A percentile compares a stretch with the other conserved stretches of the same genome.
Evolutionary conservation across 2,113 vertebrate genomes (phyloP).

Genomic region (Rhea pennata): DNA sequence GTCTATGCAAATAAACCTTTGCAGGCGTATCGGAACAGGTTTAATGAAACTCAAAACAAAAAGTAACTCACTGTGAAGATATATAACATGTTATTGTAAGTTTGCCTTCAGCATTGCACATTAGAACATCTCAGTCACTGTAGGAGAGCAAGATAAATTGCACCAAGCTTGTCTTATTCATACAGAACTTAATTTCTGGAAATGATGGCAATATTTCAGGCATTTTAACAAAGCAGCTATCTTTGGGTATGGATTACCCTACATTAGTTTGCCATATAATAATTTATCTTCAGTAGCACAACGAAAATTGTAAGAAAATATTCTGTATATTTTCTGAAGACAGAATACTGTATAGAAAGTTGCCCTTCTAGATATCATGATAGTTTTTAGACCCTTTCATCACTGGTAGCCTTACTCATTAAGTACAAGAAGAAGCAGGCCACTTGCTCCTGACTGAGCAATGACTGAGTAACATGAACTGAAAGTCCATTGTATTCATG

Average conservation of each 20-base stretch:
- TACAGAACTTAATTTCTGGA: conserved; percentile 43
- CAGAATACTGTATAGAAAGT: background rate
- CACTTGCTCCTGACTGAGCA: background rate
- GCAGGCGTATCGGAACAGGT: background rate
- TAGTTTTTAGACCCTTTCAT: background rate
- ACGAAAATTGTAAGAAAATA: conserved; percentile 36
- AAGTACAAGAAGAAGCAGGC: background rate
- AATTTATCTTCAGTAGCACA: conserved; percentile 47
- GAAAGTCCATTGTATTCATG: background rate
- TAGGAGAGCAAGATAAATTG: conserved; percentile 30
- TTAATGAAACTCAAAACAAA: conserved; percentile 49
- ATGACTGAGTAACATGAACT: background rate
- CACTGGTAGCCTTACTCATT: background rate
- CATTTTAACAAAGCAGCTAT: conserved; percentile 55
- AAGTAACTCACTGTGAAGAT: conserved; percentile 32
- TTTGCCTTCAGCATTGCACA: conserved; percentile 1
- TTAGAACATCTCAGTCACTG: conserved; percentile 29
- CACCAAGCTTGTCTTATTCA: conserved; percentile 32
- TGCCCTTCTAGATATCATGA: background rate
- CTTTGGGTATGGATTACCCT: conserved; percentile 22
- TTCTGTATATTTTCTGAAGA: conserved; percentile 28
- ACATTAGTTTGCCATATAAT: conserved; percentile 19
- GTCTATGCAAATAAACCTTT: conserved; percentile 50
- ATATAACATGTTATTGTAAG: conserved; percentile 38
- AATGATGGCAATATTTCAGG: conserved; percentile 33